A percentile compares a stretch with the other conserved stretches of the same genome.
Evolutionary conservation across 1,140 invertebrate genomes (phyloP).

Genomic region (Drosophila suzukii): DNA sequence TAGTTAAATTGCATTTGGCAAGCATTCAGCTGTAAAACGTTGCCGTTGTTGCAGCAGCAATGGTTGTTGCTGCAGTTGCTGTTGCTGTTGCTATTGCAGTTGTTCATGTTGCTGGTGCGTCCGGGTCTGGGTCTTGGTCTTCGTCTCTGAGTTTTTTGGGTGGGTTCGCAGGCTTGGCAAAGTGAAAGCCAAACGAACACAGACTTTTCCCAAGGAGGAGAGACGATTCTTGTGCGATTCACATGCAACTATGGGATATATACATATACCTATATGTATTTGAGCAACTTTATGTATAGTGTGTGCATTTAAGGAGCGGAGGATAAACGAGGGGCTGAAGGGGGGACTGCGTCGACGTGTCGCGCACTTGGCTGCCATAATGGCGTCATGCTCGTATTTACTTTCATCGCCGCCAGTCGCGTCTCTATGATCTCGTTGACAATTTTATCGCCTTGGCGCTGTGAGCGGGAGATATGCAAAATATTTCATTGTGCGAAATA

Average conservation of each 20-base stretch:
- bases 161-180: constrained; percentile 53
- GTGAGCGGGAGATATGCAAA: constrained; percentile 78
- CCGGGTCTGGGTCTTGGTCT: constrained; percentile 45
- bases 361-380: constrained; percentile 77
- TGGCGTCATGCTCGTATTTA: constrained; percentile 82
- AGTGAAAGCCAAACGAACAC: constrained; percentile 51
- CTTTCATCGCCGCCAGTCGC: constrained; percentile 77
- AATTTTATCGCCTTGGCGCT: constrained; percentile 76
- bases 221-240: constrained; percentile 40
- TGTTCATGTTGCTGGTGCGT: constrained; percentile 31
- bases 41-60: constrained; percentile 29
- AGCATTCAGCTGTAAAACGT: constrained; percentile 79
- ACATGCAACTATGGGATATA: constrained; percentile 29
- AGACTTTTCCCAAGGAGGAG: constrained; percentile 16
- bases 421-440: constrained; percentile 83
- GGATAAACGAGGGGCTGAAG: neutral
- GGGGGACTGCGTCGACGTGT: constrained; percentile 52
- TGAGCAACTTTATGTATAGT: constrained; percentile 39
- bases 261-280: constrained; percentile 16
- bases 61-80: constrained; percentile 11
- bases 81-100: constrained; percentile 28
- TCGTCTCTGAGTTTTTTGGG: constrained; percentile 18
- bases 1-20: constrained; percentile 84
- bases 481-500: constrained; percentile 79
- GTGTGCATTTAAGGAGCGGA: neutral